Evolutionary conservation across 92 coral and sea anemone genomes (phyloP).

Genomic region (Epizoanthus ramosus): DNA sequence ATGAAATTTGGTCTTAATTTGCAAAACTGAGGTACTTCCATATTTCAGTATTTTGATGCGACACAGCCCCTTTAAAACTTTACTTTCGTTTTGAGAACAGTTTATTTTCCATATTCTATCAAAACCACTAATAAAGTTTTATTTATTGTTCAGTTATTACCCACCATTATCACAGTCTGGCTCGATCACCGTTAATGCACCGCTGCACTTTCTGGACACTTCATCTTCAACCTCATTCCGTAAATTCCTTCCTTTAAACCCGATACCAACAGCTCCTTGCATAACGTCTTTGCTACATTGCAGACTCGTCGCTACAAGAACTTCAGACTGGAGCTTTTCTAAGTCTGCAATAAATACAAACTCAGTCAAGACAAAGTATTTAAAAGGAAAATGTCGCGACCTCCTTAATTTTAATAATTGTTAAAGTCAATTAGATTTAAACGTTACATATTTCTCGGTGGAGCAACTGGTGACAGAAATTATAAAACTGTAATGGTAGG

Average conservation of each 20-base stretch:
- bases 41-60: too few species aligned
- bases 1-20: too few species aligned
- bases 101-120: background rate
- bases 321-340: slow-evolving; percentile 53
- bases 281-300: slow-evolving; percentile 67
- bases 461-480: too few species aligned
- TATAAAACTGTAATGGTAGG: too few species aligned
- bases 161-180: slow-evolving; percentile 36
- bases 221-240: slow-evolving; percentile 43
- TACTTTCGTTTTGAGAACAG: too few species aligned
- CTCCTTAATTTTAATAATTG: too few species aligned
- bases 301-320: slow-evolving; percentile 48
- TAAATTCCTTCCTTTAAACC: slow-evolving; percentile 44
- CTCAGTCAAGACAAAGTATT: too few species aligned
- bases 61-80: too few species aligned
- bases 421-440: too few species aligned
- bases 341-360: slow-evolving; percentile 16
- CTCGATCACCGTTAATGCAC: slow-evolving; percentile 56
- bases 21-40: too few species aligned
- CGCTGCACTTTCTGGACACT: slow-evolving; percentile 51
- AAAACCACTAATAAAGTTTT: background rate
- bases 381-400: too few species aligned
- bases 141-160: background rate
- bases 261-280: slow-evolving; percentile 50
- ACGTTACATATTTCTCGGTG: too few species aligned